Conservation (phyloP, 2,888 invertebrate species). For the Hydrotaea diabolus region DNA sequence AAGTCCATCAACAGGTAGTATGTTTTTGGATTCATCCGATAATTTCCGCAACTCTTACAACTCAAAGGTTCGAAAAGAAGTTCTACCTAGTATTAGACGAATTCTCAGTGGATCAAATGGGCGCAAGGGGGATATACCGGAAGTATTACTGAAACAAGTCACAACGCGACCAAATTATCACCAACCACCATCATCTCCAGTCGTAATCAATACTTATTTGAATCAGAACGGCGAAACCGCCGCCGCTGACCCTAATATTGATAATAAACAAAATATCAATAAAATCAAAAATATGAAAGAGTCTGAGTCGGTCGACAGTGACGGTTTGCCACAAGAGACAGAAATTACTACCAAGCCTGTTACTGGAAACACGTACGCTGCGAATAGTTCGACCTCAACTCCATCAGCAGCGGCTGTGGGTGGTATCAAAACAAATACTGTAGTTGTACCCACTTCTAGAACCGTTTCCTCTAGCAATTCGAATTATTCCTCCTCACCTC, state of each 20-base stretch:
- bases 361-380: conserved; percentile 27
- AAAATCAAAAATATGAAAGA: conserved; percentile 57
- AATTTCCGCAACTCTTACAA: conserved; percentile 45
- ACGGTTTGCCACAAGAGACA: conserved; percentile 54
- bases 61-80: conserved; percentile 80
- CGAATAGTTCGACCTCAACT: conserved; percentile 70
- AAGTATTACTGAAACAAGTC: conserved; percentile 87
- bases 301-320: conserved; percentile 42
- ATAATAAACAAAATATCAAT: conserved; percentile 60
- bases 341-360: conserved; percentile 57
- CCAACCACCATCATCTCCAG: conserved; percentile 77
- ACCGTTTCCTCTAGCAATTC: conserved; percentile 80
- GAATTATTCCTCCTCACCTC: conserved; percentile 81
- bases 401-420: conserved; percentile 73
- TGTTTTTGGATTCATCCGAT: conserved; percentile 62
- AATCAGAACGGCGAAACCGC: conserved; percentile 48
- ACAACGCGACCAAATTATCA: conserved; percentile 82
- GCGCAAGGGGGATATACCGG: conserved; percentile 90
- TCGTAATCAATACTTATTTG: conserved; percentile 70
- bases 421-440: conserved; percentile 76
- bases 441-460: conserved; percentile 65
- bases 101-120: conserved; percentile 93
- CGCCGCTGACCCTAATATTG: conserved; percentile 30
- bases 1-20: conserved; percentile 48
- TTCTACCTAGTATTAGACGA: conserved; percentile 91